These are phyloP conservation scores for Drosophila lowei DNA, from an alignment of 1,140 invertebrate species.

Conservation along the genomic window DNA sequence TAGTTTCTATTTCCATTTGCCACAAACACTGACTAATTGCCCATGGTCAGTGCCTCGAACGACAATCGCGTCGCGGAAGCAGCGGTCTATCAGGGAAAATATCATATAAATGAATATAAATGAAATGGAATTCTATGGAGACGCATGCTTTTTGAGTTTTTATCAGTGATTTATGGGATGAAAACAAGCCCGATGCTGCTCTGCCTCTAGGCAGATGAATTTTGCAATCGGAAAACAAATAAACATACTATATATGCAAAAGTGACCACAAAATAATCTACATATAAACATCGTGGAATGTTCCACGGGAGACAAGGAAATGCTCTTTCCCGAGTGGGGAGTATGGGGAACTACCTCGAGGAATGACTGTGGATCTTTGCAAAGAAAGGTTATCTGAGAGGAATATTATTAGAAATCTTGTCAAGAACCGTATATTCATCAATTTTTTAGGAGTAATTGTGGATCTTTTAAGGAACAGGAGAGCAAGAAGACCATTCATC, in stretches of 20 bases:
- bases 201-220: constrained; percentile 14
- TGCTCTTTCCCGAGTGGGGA: not conserved
- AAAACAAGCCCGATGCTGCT: constrained; percentile 37
- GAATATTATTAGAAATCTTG: not conserved
- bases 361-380: too few relatives aligned
- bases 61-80: constrained; percentile 35
- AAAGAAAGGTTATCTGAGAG: too few relatives aligned
- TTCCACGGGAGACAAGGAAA: not conserved
- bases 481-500: not conserved
- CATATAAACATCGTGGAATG: not conserved
- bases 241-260: constrained; percentile 12
- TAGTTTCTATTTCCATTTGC: constrained; percentile 65
- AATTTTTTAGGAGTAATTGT: too few relatives aligned
- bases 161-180: constrained; percentile 65
- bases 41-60: constrained; percentile 41
- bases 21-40: constrained; percentile 60
- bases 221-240: constrained; percentile 33
- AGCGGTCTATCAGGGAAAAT: constrained; percentile 29
- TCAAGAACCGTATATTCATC: not conserved
- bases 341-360: too few relatives aligned
- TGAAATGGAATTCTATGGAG: constrained; percentile 37
- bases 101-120: constrained; percentile 59
- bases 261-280: constrained; percentile 17
- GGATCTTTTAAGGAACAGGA: too few relatives aligned
- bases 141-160: constrained; percentile 28